Evolutionary conservation across 2,113 vertebrate species (phyloP), one percentile per base, ranked within the genome.

Genomic region (Oryzias celebensis): DNA sequence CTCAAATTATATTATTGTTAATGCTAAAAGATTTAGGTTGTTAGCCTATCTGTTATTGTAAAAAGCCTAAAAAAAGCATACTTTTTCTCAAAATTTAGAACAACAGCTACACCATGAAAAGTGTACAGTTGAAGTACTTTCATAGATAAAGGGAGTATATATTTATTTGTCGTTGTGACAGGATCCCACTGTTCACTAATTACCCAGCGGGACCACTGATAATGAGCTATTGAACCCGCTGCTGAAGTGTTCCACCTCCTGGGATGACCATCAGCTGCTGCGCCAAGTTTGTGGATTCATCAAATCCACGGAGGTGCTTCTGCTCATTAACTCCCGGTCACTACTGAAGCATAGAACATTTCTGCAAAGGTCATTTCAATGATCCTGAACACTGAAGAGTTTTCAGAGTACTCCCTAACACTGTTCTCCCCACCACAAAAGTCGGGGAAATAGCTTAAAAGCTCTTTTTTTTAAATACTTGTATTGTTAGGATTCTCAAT

Each of bases 181-280:
- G 74, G 63, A 77, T 79, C 88, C 77, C 63, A 63, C 87, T 85
- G 83, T 77, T 86, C 77, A 76, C 87, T 92, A 91, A 90, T 92
- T 89, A 91, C 80, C 86, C 82, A 87, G 80, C 18, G 78, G 85
- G 87, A 85, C 83, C 74, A 59, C 85, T 87, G 84, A 90, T 91
- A 88, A 93, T 91, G 90, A 91, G 89, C 89, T 91, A 90, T 91
- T 90, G 91, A 91, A 90, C 87, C 83, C 73, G 65, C 69, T 60
- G 68, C 68, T 74, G 76, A 72, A 65, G 76, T 68, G 71, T 36
- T 71, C 68, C 18, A 47, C 85, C 90, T 83, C 87, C 73, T 75
- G 91, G 87, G 87, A 89, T 2, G 55, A 45, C 70, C 64, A 77
- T 89, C 73, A 83, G 76, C 67, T 64, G 82, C 83, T 73, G 81